These are phyloP conservation scores for Stenopsyche tienmushanensis DNA, from an alignment of 1,140 invertebrate genomes.

Conservation along the genomic window DNA sequence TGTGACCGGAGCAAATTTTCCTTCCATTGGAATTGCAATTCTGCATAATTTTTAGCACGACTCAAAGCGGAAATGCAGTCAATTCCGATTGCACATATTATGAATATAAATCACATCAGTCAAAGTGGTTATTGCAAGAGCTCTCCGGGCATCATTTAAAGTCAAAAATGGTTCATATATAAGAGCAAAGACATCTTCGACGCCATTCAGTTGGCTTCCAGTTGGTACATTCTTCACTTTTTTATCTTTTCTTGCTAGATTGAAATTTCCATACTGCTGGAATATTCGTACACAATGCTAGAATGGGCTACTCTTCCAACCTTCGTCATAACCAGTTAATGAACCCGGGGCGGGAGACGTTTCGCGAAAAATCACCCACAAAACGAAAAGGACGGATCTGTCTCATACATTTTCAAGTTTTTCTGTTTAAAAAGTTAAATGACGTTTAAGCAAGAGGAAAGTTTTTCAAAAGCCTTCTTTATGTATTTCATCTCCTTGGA, in stretches of 20 bases:
- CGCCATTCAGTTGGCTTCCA: no score
- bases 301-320: neutral
- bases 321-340: constrained; percentile 24
- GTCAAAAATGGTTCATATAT: no score
- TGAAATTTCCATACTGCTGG: constrained; percentile 11
- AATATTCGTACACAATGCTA: constrained; percentile 7
- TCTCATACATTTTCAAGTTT: constrained; percentile 14
- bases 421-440: constrained; percentile 11
- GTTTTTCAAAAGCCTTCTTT: neutral
- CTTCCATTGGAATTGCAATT: constrained; percentile 16
- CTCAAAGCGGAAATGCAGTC: no score
- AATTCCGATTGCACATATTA: no score
- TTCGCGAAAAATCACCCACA: neutral
- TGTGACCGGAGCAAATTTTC: constrained; percentile 2
- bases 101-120: no score
- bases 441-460: neutral
- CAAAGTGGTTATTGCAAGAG: no score
- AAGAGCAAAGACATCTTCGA: no score
- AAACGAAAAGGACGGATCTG: neutral
- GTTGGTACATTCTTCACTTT: no score
- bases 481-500: neutral
- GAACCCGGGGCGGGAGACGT: constrained; percentile 11
- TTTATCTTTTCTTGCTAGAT: no score
- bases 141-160: no score
- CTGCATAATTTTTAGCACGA: constrained; percentile 30